Percentiles rank a stretch among this genome's conserved stretches.
Conservation (phyloP, 1,140 invertebrate genomes). For the Calliopsis andreniformis region DNA sequence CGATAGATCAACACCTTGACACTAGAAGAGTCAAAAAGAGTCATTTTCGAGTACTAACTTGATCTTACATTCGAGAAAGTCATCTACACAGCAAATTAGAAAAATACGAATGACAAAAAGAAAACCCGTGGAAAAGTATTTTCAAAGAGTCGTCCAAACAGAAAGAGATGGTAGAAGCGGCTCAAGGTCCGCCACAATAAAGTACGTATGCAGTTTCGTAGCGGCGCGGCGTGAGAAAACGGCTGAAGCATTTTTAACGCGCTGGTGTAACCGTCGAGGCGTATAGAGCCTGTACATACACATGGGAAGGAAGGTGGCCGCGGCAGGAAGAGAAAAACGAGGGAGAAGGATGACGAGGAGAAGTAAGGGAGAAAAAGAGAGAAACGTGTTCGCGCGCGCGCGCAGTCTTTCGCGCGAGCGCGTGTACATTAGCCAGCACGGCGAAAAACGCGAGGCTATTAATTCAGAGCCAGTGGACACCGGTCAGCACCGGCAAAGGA, state of each 20-base stretch:
- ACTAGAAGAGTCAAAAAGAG: too few relatives aligned
- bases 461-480: conserved; percentile 77
- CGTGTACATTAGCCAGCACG: conserved; percentile 55
- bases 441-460: conserved; percentile 78
- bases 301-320: background rate
- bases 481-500: conserved; percentile 76
- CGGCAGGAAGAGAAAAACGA: conserved; percentile 44
- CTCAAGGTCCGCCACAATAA: conserved; percentile 28
- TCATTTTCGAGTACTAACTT: too few relatives aligned
- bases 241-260: conserved; percentile 56
- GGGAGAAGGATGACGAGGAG: background rate
- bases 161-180: background rate
- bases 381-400: background rate
- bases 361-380: conserved; percentile 7
- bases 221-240: conserved; percentile 59
- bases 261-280: conserved; percentile 39
- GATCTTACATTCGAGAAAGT: too few relatives aligned
- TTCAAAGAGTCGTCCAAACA: background rate
- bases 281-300: conserved; percentile 21
- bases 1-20: too few relatives aligned
- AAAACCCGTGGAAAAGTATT: background rate
- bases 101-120: too few relatives aligned
- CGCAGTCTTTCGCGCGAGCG: too few relatives aligned
- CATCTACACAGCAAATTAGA: too few relatives aligned
- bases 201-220: conserved; percentile 43